Evolutionary conservation across 2,888 invertebrate genomes (phyloP).

Genomic region (Agrochola macilenta): DNA sequence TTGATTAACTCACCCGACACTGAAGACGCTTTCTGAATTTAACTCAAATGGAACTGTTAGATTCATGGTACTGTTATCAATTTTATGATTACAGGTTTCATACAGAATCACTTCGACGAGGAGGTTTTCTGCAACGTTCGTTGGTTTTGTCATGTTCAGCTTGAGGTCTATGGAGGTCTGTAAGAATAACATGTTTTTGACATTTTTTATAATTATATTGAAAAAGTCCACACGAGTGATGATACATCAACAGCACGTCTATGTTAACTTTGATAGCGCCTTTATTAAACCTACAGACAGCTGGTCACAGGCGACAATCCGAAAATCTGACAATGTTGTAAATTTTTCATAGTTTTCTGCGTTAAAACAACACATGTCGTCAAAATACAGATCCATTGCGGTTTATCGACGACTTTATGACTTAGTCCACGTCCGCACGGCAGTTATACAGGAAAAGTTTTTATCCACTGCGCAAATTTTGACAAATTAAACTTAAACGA

Average conservation of each 20-base stretch:
- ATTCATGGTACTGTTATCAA: background rate
- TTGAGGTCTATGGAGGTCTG: conserved; percentile 68
- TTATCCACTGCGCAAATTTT: no score
- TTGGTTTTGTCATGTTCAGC: conserved; percentile 70
- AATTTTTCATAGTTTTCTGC: background rate
- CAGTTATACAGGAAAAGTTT: no score
- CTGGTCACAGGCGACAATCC: background rate
- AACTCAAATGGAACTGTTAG: conserved; percentile 61
- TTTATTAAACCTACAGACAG: background rate
- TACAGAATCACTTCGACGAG: conserved; percentile 61
- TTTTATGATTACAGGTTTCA: conserved; percentile 65
- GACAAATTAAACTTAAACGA: no score
- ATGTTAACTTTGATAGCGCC: background rate
- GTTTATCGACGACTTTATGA: background rate
- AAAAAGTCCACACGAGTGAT: background rate
- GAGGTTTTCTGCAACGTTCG: conserved; percentile 61
- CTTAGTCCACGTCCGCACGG: background rate
- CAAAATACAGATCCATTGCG: background rate
- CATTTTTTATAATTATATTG: background rate
- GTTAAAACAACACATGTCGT: background rate
- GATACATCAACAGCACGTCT: background rate
- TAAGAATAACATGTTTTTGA: conserved; percentile 49
- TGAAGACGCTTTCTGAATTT: conserved; percentile 54
- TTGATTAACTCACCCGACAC: conserved; percentile 67
- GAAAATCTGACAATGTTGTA: background rate